These are phyloP conservation scores for Diaphora mendica DNA, from an alignment of 2,888 invertebrate genomes.

Conservation along the genomic window DNA sequence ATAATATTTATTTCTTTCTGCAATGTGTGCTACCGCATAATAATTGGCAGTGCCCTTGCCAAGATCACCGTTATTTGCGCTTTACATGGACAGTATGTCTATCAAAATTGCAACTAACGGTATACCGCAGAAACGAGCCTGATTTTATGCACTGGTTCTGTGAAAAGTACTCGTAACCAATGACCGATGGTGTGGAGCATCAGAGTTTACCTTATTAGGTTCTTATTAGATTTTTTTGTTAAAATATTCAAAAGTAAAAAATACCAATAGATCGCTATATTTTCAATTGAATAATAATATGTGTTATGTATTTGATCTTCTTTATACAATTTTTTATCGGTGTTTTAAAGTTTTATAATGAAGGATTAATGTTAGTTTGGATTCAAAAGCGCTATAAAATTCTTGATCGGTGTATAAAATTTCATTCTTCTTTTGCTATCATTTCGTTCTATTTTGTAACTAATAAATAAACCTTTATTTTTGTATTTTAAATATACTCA, in stretches of 20 bases:
- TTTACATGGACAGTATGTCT: slow-evolving; percentile 4
- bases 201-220: neutral
- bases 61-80: slow-evolving; percentile 15
- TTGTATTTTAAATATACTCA: too few species aligned
- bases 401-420: too few species aligned
- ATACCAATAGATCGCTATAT: too few species aligned
- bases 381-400: too few species aligned
- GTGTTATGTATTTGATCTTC: too few species aligned
- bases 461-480: too few species aligned
- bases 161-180: neutral
- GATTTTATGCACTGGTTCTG: slow-evolving; percentile 1
- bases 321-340: too few species aligned
- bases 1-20: slow-evolving; percentile 13
- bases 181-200: neutral
- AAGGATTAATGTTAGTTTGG: too few species aligned
- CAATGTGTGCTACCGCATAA: slow-evolving; percentile 17
- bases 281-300: too few species aligned
- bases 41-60: slow-evolving; percentile 15
- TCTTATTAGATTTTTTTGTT: neutral
- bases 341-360: too few species aligned
- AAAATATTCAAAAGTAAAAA: neutral
- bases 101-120: slow-evolving; percentile 7
- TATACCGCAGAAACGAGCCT: neutral
- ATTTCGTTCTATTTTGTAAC: too few species aligned
- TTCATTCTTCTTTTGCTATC: too few species aligned